Percentiles rank a stretch among this genome's conserved stretches.
These are phyloP conservation scores for Drosophila rhopaloa DNA, from an alignment of 1,140 invertebrate genomes.

Conservation along the genomic window DNA sequence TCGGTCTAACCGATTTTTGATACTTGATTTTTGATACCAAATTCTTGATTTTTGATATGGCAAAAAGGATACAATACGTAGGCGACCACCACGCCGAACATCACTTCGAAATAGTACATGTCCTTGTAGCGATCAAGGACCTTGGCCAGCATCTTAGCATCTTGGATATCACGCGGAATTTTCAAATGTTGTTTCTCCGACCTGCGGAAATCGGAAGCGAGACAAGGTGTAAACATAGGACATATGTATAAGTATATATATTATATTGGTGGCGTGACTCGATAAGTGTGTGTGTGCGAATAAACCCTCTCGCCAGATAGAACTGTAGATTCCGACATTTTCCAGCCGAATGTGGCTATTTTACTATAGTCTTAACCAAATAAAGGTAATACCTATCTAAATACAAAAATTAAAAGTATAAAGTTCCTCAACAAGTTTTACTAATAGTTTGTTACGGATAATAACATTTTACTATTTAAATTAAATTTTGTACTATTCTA, in stretches of 20 bases:
- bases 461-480: too few species aligned
- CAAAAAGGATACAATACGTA: conserved; percentile 99
- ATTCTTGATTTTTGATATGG: conserved; percentile 13
- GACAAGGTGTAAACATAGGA: conserved; percentile 33
- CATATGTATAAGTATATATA: neutral
- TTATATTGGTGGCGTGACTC: conserved; percentile 61
- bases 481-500: neutral
- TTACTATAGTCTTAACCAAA: neutral
- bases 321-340: conserved; percentile 4
- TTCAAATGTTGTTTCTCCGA: conserved; percentile 95
- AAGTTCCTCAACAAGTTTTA: too few species aligned
- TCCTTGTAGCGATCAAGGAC: conserved; percentile 97
- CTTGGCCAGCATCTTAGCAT: conserved; percentile 97
- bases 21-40: neutral
- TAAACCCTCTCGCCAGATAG: conserved; percentile 21
- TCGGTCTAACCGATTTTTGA: conserved; percentile 12
- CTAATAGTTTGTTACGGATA: too few species aligned
- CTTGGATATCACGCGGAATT: conserved; percentile 96
- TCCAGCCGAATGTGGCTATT: conserved; percentile 5
- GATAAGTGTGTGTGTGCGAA: conserved; percentile 8
- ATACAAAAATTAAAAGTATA: too few species aligned
- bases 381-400: too few species aligned
- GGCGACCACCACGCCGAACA: conserved; percentile 94
- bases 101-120: conserved; percentile 96
- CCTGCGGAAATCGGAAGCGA: conserved; percentile 86